Evolutionary conservation across 2,888 invertebrate genomes (phyloP), one percentile per base, ranked within the genome.

Genomic region (Drosophila monieri): DNA sequence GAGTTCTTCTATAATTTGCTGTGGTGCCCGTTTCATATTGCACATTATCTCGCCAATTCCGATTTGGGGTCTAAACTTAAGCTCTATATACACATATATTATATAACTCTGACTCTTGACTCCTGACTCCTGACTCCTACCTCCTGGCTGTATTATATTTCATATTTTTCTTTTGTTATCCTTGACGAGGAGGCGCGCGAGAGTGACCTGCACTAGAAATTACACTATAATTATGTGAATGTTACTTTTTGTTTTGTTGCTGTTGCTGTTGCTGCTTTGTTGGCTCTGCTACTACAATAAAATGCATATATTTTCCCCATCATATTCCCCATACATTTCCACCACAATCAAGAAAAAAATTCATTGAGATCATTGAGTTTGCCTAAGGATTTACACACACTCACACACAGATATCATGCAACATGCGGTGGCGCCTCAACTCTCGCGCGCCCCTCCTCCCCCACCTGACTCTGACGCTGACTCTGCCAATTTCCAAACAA

Each of bases 281-380:
- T 60, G 46, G 39, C 43, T 44, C 43, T 75, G 53, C 66, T 55
- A 25, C 52, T 70, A 59, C 58, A 76, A 84, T 74, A 70, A 81
- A 86, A 84, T 88, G 88, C 83, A 88, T 73, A 72, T 68, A 74
- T 81, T 85, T 61, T 53, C 60, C 76, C 57, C 54, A 49, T 61
- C 56, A 52, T 54, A 62, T 53, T 71, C 48, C 53, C 27, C 25
- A 32, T 41, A 41, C 48, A n/a, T 61, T 71, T 57, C 67, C 70
- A 77, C 59, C 80, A 60, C 73, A 83, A 76, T 70, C 57, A 87
- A 87, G 87, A 85, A 85, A 54, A 39, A 84, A 83, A 77, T 85
- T 84, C 84, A 74, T 88, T 84, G 84, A 84, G 84, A 84, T 84
- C 84, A 84, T 84, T 84, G 74, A 86, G 88, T 88, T 88, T 76